These are phyloP conservation scores for Oncopodura yosiiana DNA, from an alignment of 1,140 invertebrate species.

Conservation along the genomic window DNA sequence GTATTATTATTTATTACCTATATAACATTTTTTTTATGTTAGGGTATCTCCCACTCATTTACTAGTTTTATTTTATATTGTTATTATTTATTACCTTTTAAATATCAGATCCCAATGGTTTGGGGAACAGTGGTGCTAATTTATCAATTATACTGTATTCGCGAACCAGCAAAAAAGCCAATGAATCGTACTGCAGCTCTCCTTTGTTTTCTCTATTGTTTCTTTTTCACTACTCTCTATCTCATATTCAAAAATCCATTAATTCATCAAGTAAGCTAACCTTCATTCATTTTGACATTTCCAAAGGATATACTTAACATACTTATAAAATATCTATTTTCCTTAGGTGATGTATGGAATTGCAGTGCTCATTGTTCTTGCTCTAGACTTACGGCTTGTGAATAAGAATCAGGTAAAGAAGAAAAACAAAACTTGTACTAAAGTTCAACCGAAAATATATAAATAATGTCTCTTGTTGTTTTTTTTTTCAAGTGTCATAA, in stretches of 20 bases:
- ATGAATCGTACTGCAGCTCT: conserved; percentile 34
- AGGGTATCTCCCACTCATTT: conserved; percentile 38
- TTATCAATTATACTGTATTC: conserved; percentile 34
- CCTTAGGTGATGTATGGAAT: conserved; percentile 39
- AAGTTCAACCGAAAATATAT: too few species aligned
- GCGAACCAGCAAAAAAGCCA: conserved; percentile 29
- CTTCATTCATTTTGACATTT: neutral
- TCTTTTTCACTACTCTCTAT: conserved; percentile 39
- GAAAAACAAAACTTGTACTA: too few species aligned
- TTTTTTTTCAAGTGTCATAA: too few species aligned
- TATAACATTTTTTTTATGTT: too few species aligned
- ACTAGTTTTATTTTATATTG: conserved; percentile 38
- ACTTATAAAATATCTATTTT: neutral
- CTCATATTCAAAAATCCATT: conserved; percentile 37
- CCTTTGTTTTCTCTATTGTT: conserved; percentile 35
- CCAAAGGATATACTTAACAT: neutral
- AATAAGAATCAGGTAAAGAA: conserved; percentile 33
- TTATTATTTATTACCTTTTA: neutral
- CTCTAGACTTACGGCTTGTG: conserved; percentile 36
- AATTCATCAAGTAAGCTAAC: conserved; percentile 36
- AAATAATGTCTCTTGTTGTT: too few species aligned
- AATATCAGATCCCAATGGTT: conserved; percentile 21
- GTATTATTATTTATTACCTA: too few species aligned
- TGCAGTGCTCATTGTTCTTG: conserved; percentile 37
- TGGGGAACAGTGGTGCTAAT: conserved; percentile 32